A percentile compares a stretch with the other conserved stretches of the same genome.
These are phyloP conservation scores for Diploptera punctata DNA, from an alignment of 2,888 invertebrate genomes.

Conservation along the genomic window DNA sequence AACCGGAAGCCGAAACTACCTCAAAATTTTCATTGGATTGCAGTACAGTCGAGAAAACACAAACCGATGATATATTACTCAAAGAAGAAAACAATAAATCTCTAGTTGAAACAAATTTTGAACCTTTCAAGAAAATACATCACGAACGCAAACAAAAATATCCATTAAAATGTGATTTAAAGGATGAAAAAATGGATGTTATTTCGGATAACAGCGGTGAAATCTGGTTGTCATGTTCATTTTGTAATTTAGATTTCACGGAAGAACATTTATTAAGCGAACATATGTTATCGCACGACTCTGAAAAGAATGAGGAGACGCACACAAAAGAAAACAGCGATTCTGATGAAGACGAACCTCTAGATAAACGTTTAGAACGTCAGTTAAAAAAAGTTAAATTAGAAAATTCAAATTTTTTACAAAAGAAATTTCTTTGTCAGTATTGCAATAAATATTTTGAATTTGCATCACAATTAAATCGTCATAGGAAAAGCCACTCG, in stretches of 20 bases:
- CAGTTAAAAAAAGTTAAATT: not conserved
- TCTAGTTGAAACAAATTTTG: not conserved
- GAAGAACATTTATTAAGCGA: slow-evolving; percentile 10
- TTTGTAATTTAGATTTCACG: slow-evolving; percentile 11
- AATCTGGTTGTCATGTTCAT: slow-evolving; percentile 9
- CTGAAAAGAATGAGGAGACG: not conserved
- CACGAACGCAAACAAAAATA: slow-evolving; percentile 23
- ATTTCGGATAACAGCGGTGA: no score
- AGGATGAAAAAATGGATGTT: not conserved
- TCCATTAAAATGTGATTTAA: slow-evolving; percentile 28
- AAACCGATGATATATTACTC: no score
- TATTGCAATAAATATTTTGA: slow-evolving; percentile 23
- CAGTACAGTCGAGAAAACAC: not conserved
- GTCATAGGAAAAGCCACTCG: slow-evolving; percentile 20
- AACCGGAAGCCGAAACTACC: not conserved
- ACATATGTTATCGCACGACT: slow-evolving; percentile 4
- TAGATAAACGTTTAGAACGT: slow-evolving; percentile 4
- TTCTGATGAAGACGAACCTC: slow-evolving; percentile 11
- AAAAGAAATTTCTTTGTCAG: slow-evolving; percentile 28
- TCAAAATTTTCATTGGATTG: not conserved
- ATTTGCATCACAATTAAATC: slow-evolving; percentile 21
- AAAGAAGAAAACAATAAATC: not conserved
- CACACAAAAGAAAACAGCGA: not conserved
- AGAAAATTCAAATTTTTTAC: not conserved
- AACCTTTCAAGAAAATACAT: not conserved